phyloP scores from a whole-genome alignment of 2,113 vertebrate genomes.

The Morone saxatilis region DNA sequence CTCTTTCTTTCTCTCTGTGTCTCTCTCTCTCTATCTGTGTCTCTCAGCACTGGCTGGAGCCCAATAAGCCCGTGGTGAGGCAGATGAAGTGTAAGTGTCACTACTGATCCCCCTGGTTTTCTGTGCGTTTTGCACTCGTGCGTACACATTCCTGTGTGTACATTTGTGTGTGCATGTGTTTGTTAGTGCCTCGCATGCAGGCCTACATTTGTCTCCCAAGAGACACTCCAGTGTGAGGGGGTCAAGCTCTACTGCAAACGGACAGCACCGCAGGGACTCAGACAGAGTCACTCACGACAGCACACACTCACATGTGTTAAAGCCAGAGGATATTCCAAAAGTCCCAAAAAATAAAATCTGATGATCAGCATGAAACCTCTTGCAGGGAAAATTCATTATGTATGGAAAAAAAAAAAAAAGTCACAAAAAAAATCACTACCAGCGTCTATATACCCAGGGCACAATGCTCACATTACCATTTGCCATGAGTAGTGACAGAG shows the following conservation, averaged over 20 bases:
- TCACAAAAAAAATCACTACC: too few relatives aligned
- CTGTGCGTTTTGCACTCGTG: conserved; percentile 1
- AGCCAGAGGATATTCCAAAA: neutral
- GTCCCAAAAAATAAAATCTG: neutral
- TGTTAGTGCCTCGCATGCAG: neutral
- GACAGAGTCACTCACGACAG: conserved; percentile 1
- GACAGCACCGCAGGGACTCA: conserved; percentile 19
- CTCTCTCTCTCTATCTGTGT: conserved; percentile 60
- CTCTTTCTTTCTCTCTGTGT: conserved; percentile 55
- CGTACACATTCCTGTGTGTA: neutral
- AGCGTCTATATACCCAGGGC: neutral
- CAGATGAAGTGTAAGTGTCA: conserved; percentile 99
- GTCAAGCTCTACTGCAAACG: conserved; percentile 38
- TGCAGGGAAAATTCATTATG: neutral
- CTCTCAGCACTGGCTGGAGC: conserved; percentile 97
- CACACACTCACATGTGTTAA: neutral
- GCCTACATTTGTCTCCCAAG: neutral
- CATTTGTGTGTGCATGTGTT: neutral
- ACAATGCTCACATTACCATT: conserved; percentile 12
- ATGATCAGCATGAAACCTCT: neutral
- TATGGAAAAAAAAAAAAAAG: neutral
- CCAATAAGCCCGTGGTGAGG: conserved; percentile 94
- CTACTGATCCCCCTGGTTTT: conserved; percentile 29
- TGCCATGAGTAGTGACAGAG: conserved; percentile 10
- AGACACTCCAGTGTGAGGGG: neutral